These are phyloP conservation scores for Ochropleura plecta DNA, from an alignment of 2,888 invertebrate genomes.

Conservation along the genomic window DNA sequence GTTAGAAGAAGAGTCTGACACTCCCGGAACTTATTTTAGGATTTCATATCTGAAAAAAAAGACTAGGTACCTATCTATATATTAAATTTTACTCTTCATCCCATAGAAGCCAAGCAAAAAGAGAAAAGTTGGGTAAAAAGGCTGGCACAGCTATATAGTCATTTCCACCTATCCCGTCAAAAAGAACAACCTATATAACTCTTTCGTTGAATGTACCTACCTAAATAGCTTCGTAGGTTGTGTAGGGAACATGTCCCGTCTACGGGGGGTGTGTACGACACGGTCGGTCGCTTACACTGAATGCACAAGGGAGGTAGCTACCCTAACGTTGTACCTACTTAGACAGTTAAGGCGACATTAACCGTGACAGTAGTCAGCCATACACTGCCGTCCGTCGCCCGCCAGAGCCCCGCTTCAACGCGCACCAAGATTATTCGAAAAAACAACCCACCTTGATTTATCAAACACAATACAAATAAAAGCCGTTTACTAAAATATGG, in stretches of 20 bases:
- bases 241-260: conserved; percentile 26
- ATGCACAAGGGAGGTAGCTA: conserved; percentile 51
- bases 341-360: too few relatives aligned
- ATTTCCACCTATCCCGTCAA: neutral
- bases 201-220: neutral
- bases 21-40: too few relatives aligned
- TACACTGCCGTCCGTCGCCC: too few relatives aligned
- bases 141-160: neutral
- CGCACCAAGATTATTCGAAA: too few relatives aligned
- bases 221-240: conserved; percentile 27
- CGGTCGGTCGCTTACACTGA: conserved; percentile 67
- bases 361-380: too few relatives aligned
- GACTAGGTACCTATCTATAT: too few relatives aligned
- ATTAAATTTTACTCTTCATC: neutral
- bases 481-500: too few relatives aligned
- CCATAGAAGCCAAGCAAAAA: neutral
- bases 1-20: too few relatives aligned
- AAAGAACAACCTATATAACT: neutral
- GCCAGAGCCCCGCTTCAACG: too few relatives aligned
- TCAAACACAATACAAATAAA: too few relatives aligned
- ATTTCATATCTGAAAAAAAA: too few relatives aligned
- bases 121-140: neutral
- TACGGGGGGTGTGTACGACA: conserved; percentile 60
- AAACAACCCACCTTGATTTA: too few relatives aligned
- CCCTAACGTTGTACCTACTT: conserved; percentile 23